Conservation (phyloP, 2,797 vertebrate genomes). For the Chelmon rostratus region DNA sequence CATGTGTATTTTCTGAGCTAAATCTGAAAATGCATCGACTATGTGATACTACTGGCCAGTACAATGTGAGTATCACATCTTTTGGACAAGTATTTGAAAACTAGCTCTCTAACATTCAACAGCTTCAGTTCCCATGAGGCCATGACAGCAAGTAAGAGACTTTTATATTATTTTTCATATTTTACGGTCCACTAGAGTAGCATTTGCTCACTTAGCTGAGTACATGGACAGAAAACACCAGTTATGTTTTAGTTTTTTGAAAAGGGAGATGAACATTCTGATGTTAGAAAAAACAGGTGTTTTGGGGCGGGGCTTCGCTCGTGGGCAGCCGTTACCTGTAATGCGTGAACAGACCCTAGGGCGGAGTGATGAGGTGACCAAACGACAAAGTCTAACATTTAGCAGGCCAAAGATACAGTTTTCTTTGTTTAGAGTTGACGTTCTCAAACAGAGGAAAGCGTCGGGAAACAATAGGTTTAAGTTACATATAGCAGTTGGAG, state of each 20-base stretch:
- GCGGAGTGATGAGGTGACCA: accelerated
- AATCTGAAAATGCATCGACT: not conserved
- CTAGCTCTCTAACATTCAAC: too few relatives aligned
- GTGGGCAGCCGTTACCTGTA: not conserved
- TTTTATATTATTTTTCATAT: too few relatives aligned
- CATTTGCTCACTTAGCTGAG: too few relatives aligned
- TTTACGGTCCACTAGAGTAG: not conserved
- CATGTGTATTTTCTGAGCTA: not conserved
- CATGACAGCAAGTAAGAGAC: not conserved
- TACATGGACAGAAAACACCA: not conserved
- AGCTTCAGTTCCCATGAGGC: too few relatives aligned
- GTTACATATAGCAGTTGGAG: not conserved
- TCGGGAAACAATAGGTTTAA: not conserved
- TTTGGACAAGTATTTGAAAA: too few relatives aligned
- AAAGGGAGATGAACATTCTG: not conserved
- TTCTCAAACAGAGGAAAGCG: accelerated
- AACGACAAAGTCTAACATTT: too few relatives aligned
- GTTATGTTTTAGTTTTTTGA: not conserved
- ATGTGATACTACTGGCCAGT: not conserved
- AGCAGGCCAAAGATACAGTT: not conserved
- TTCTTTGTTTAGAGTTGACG: not conserved
- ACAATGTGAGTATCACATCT: too few relatives aligned
- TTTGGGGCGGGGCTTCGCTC: not conserved
- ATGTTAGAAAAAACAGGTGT: not conserved
- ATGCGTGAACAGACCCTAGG: accelerated